phyloP scores from a whole-genome alignment of 2,797 vertebrate species.

The Labeo calbasu region DNA sequence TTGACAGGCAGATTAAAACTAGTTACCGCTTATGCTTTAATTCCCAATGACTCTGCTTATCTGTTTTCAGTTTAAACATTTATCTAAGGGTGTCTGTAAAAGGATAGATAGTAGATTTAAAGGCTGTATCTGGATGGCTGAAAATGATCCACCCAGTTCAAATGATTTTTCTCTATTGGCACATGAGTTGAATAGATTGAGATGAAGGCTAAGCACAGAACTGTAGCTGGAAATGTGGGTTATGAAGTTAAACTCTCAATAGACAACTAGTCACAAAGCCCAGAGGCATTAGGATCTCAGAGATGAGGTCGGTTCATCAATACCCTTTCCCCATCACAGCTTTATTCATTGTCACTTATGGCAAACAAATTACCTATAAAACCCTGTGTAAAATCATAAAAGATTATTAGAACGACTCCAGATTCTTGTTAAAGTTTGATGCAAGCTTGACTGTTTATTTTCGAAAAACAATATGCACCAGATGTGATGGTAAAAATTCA shows the following conservation, averaged over 20 bases:
- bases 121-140: constrained; percentile 20
- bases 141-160: constrained; percentile 21
- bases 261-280: constrained; percentile 25
- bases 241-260: constrained; percentile 29
- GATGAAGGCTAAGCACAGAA: constrained; percentile 26
- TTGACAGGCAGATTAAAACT: not conserved
- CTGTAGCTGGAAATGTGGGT: constrained; percentile 28
- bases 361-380: not conserved
- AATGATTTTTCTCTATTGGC: constrained; percentile 22
- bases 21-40: not conserved
- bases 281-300: not conserved
- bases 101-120: constrained; percentile 11
- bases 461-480: not conserved
- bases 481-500: not conserved
- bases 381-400: constrained; percentile 1
- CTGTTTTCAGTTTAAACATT: not conserved
- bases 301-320: constrained; percentile 14
- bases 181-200: constrained; percentile 30
- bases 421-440: constrained; percentile 2
- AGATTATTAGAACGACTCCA: not conserved
- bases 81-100: not conserved
- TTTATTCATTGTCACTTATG: constrained; percentile 5
- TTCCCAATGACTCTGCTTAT: not conserved
- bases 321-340: constrained; percentile 13
- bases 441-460: not conserved